These are phyloP conservation scores for Genyomyrus donnyi DNA, from an alignment of 2,113 vertebrate species.

Conservation along the genomic window DNA sequence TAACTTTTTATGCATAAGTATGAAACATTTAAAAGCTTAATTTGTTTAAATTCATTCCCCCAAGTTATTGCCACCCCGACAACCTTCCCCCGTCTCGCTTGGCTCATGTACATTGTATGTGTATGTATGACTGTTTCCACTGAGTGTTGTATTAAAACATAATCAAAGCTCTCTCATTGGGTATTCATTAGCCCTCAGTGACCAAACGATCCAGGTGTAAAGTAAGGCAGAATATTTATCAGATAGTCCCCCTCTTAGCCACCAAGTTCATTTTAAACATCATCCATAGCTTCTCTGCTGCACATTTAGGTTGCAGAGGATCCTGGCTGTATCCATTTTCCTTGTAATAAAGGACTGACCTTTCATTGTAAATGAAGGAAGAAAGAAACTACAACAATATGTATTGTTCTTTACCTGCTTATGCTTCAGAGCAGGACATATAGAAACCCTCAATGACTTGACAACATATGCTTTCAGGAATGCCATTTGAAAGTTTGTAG, in stretches of 20 bases:
- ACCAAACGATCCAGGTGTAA: not conserved
- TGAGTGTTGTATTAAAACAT: not conserved
- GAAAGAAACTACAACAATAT: too few relatives aligned
- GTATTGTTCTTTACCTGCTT: too few relatives aligned
- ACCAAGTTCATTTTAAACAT: not conserved
- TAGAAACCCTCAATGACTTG: too few relatives aligned
- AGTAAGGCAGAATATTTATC: not conserved
- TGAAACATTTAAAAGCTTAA: slow-evolving; percentile 10
- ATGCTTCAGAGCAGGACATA: too few relatives aligned
- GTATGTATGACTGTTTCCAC: not conserved
- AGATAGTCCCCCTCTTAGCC: not conserved
- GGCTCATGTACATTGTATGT: not conserved
- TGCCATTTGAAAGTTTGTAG: too few relatives aligned
- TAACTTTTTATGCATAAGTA: not conserved
- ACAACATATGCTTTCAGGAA: too few relatives aligned
- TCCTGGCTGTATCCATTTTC: not conserved
- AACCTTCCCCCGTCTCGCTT: not conserved
- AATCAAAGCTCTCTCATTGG: not conserved
- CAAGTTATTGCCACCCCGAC: not conserved
- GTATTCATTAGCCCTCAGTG: not conserved
- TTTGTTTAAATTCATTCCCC: slow-evolving; percentile 11
- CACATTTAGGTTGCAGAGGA: not conserved
- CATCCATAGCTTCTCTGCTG: not conserved
- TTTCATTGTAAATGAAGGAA: too few relatives aligned
- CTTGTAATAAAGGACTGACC: not conserved